Conservation (phyloP, 1,140 invertebrate species). For the Mactra quadrangularis region DNA sequence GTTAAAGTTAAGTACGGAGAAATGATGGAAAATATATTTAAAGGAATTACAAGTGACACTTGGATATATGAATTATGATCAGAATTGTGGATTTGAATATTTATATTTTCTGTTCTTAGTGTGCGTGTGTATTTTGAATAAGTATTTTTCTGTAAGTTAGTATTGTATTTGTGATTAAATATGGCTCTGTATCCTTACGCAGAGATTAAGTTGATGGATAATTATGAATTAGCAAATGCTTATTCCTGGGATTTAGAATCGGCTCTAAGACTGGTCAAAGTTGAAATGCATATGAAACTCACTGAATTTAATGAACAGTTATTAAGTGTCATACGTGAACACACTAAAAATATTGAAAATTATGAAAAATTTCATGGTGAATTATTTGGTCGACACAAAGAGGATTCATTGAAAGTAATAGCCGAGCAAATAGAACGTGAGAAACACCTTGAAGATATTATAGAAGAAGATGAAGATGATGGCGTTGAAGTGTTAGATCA, state of each 20-base stretch:
- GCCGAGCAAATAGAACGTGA: background rate
- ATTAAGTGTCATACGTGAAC: conserved; percentile 37
- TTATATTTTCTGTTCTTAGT: too few relatives aligned
- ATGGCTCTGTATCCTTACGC: conserved; percentile 55
- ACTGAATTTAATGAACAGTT: conserved; percentile 37
- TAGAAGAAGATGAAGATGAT: conserved; percentile 17
- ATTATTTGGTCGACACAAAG: conserved; percentile 40
- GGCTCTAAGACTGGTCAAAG: conserved; percentile 39
- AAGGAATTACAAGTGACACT: too few relatives aligned
- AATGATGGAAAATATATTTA: too few relatives aligned
- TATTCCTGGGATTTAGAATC: conserved; percentile 53
- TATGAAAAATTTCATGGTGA: conserved; percentile 56
- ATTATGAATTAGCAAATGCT: conserved; percentile 49
- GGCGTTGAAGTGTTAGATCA: conserved; percentile 47
- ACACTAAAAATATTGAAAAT: conserved; percentile 46
- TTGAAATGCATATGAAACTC: conserved; percentile 55
- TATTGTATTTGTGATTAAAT: background rate
- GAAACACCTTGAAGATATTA: conserved; percentile 18
- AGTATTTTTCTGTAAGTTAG: background rate
- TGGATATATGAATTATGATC: too few relatives aligned
- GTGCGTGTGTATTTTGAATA: too few relatives aligned
- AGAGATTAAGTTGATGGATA: conserved; percentile 54
- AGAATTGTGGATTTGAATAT: too few relatives aligned
- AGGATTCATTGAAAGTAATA: background rate
- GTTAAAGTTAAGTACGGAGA: too few relatives aligned